A percentile compares a stretch with the other conserved stretches of the same genome.
Conservation (phyloP, 1,140 invertebrate genomes). For the Saccostrea cuccullata region DNA sequence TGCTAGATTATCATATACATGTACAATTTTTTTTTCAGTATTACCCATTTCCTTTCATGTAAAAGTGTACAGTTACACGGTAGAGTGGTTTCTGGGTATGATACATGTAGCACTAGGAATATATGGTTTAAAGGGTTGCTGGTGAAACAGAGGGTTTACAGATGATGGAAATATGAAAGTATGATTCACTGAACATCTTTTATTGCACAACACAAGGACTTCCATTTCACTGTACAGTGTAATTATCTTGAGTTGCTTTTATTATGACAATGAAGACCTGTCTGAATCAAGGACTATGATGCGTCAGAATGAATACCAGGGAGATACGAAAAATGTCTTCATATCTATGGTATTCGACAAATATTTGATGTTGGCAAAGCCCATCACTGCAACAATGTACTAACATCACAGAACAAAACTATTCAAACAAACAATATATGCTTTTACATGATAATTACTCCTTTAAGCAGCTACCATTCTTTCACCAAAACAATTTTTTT, state of each 20-base stretch:
- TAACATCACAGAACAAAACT: too few species aligned
- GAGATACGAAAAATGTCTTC: too few species aligned
- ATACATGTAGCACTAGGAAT: not conserved
- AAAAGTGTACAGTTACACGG: not conserved
- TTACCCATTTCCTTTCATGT: not conserved
- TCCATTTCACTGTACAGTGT: not conserved
- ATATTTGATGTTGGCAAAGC: too few species aligned
- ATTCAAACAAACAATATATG: too few species aligned
- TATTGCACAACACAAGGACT: not conserved
- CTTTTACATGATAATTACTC: not conserved
- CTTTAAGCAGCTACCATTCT: not conserved
- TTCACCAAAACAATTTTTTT: constrained; percentile 1
- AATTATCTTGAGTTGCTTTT: not conserved
- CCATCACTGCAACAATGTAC: too few species aligned
- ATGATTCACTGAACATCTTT: not conserved
- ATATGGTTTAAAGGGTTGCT: not conserved
- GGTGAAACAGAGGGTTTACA: not conserved
- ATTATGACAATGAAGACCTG: too few species aligned
- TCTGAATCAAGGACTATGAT: too few species aligned
- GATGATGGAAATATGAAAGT: not conserved
- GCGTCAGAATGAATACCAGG: too few species aligned
- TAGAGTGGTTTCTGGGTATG: not conserved
- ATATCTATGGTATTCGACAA: too few species aligned
- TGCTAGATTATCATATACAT: not conserved
- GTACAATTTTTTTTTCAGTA: too few species aligned